phyloP scores from a whole-genome alignment of 2,797 vertebrate genomes.

The Cryptoprocta ferox region DNA sequence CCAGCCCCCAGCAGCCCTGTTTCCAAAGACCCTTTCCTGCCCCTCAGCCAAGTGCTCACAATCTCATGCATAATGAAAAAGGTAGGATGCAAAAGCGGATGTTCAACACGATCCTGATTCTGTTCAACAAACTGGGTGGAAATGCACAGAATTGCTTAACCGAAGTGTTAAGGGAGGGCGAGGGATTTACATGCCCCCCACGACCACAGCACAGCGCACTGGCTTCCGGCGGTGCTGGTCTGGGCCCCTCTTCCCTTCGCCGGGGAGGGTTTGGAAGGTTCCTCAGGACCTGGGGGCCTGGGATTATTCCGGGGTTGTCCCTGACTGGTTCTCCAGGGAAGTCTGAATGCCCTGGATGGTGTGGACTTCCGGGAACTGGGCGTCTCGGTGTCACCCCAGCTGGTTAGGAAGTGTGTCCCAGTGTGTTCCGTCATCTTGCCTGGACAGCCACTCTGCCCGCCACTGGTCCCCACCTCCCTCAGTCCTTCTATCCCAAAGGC shows the following conservation, averaged over 20 bases:
- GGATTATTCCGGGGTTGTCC: background rate
- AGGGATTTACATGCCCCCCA: background rate
- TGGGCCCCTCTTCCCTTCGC: background rate
- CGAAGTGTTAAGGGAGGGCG: too few relatives aligned
- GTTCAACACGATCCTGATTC: background rate
- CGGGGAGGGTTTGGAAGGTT: background rate
- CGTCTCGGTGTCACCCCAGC: background rate
- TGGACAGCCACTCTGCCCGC: background rate
- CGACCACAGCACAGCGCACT: background rate
- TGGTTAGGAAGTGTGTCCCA: background rate
- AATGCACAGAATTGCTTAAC: background rate
- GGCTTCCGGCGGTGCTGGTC: rapidly evolving
- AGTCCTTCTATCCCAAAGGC: background rate
- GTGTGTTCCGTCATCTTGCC: background rate
- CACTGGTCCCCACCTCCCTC: background rate
- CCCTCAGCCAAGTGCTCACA: background rate
- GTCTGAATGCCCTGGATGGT: background rate
- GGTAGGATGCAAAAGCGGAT: background rate
- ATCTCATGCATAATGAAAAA: background rate
- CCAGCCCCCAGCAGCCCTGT: background rate
- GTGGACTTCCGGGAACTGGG: background rate
- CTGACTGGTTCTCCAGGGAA: background rate
- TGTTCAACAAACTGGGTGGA: background rate
- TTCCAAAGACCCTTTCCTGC: background rate
- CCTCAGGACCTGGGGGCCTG: background rate